Evolutionary conservation across 2,113 vertebrate genomes (phyloP).

Genomic region (Tachuris rubrigastra): DNA sequence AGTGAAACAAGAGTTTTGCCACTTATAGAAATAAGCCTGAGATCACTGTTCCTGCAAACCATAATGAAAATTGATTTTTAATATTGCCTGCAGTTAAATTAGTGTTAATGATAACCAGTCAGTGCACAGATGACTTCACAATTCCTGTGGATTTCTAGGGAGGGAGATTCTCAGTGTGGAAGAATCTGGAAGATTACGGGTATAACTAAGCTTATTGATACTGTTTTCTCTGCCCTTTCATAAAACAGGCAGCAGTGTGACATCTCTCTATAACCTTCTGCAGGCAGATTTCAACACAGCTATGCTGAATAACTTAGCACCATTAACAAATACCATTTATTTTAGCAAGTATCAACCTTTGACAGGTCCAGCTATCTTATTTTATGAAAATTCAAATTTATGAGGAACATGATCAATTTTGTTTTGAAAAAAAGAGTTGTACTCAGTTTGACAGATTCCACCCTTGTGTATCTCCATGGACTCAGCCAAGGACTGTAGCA

Average conservation of each 20-base stretch:
- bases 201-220: not conserved
- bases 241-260: not conserved
- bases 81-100: not conserved
- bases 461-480: not conserved
- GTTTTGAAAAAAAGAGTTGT: not conserved
- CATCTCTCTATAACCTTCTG: not conserved
- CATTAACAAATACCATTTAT: not conserved
- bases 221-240: not conserved
- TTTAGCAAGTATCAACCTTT: not conserved
- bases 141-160: not conserved
- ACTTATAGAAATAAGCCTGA: not conserved
- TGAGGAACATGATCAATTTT: accelerated
- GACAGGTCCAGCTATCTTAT: not conserved
- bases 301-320: not conserved
- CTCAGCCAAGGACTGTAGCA: not conserved
- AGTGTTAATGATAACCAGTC: not conserved
- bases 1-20: not conserved
- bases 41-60: not conserved
- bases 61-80: not conserved
- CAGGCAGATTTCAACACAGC: not conserved
- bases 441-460: not conserved
- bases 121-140: not conserved
- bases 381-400: not conserved
- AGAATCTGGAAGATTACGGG: not conserved
- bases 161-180: not conserved